These are phyloP conservation scores for Enoplosus armatus DNA, from an alignment of 2,797 vertebrate species.

Conservation along the genomic window DNA sequence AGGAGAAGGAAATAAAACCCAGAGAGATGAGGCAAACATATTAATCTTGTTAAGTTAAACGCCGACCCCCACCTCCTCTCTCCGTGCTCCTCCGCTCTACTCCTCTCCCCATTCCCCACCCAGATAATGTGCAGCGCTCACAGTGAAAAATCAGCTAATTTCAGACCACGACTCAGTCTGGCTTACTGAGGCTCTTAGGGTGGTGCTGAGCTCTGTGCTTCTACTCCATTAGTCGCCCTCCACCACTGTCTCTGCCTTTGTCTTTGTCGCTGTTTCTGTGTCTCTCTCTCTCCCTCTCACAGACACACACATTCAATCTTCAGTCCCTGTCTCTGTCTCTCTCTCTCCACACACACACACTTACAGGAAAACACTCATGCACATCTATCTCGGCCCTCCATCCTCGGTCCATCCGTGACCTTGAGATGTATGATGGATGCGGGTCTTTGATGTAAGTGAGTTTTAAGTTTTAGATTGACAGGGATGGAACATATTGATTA, in stretches of 20 bases:
- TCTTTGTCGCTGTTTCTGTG: slow-evolving; percentile 68
- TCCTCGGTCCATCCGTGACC: slow-evolving; percentile 74
- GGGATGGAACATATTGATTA: slow-evolving; percentile 75
- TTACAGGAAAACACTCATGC: slow-evolving; percentile 65
- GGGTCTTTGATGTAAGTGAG: slow-evolving; percentile 75
- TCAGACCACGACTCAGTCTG: slow-evolving; percentile 78
- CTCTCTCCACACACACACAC: slow-evolving; percentile 47
- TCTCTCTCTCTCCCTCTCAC: slow-evolving; percentile 41
- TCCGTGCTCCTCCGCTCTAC: slow-evolving; percentile 55
- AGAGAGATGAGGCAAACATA: slow-evolving; percentile 78
- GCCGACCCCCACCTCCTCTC: slow-evolving; percentile 71
- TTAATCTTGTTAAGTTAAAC: slow-evolving; percentile 84
- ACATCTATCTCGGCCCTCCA: slow-evolving; percentile 75
- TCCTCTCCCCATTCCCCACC: slow-evolving; percentile 69
- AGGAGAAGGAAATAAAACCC: slow-evolving; percentile 80
- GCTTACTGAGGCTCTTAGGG: slow-evolving; percentile 79
- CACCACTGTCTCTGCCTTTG: slow-evolving; percentile 68
- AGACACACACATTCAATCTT: slow-evolving; percentile 58
- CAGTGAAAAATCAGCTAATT: slow-evolving; percentile 85
- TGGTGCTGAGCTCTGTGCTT: slow-evolving; percentile 76
- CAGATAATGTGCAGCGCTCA: slow-evolving; percentile 78
- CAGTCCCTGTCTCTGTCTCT: slow-evolving; percentile 26
- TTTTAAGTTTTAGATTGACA: slow-evolving; percentile 80
- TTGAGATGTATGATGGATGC: slow-evolving; percentile 82
- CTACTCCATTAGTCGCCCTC: slow-evolving; percentile 75